Conservation (phyloP, 2,797 vertebrate genomes). For the Toxotes lorentzi region DNA sequence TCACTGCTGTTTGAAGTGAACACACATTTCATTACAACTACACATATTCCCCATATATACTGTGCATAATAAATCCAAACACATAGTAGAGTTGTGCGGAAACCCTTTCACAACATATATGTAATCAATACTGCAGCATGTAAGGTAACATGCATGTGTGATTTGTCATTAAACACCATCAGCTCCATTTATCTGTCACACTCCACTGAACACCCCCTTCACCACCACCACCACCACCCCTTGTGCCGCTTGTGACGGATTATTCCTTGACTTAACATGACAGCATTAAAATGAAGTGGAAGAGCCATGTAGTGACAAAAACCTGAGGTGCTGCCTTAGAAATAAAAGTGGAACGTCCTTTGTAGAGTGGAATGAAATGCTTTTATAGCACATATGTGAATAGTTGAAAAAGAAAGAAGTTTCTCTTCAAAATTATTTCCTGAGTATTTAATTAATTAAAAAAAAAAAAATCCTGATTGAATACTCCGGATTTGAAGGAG, state of each 20-base stretch:
- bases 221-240: too few relatives aligned
- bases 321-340: not conserved
- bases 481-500: not conserved
- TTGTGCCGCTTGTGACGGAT: too few relatives aligned
- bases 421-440: not conserved
- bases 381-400: not conserved
- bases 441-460: slow-evolving; percentile 9
- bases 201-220: too few relatives aligned
- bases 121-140: too few relatives aligned
- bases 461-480: not conserved
- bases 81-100: too few relatives aligned
- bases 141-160: not conserved
- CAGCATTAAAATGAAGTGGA: too few relatives aligned
- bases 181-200: not conserved
- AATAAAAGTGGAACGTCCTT: not conserved
- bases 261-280: too few relatives aligned
- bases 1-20: too few relatives aligned
- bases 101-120: too few relatives aligned
- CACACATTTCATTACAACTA: too few relatives aligned
- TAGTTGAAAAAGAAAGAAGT: not conserved
- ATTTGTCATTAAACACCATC: not conserved
- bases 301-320: not conserved
- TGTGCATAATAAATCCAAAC: too few relatives aligned
- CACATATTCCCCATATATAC: too few relatives aligned
- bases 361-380: not conserved